These are phyloP conservation scores for Otolemur crassicaudatus DNA, from an alignment of 2,797 vertebrate species.

Conservation along the genomic window DNA sequence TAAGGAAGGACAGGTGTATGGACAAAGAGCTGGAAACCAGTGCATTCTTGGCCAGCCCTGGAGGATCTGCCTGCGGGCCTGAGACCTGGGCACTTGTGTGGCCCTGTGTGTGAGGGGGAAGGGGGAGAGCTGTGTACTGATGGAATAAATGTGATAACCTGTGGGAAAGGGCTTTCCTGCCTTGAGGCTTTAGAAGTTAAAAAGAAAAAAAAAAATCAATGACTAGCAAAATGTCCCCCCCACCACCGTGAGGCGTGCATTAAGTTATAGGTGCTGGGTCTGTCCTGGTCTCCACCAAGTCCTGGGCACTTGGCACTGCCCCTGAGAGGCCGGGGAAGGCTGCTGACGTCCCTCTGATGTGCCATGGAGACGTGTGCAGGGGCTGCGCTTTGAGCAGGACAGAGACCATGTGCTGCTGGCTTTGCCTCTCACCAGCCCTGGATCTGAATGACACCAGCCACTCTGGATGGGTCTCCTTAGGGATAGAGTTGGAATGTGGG, in stretches of 20 bases:
- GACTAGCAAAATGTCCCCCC: background rate
- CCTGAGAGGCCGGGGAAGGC: background rate
- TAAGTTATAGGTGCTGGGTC: accelerated
- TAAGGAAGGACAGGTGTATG: background rate
- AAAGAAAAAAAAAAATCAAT: background rate
- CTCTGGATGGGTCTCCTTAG: background rate
- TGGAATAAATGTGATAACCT: no score
- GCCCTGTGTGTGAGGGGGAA: background rate
- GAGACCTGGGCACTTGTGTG: background rate
- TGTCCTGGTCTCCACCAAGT: background rate
- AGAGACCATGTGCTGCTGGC: accelerated
- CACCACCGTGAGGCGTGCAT: accelerated
- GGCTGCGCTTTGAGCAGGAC: no score
- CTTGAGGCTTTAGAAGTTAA: background rate
- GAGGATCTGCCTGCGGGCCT: background rate
- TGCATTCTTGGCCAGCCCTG: accelerated
- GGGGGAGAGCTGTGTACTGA: no score
- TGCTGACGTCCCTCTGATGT: background rate
- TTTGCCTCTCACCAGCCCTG: accelerated
- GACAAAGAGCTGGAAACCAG: background rate
- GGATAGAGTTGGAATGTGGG: background rate
- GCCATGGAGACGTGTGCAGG: background rate
- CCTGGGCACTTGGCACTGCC: background rate
- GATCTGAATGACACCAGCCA: accelerated
- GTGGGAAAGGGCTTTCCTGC: background rate